phyloP scores from a whole-genome alignment of 2,113 vertebrate species.

The Notothenia rossii region DNA sequence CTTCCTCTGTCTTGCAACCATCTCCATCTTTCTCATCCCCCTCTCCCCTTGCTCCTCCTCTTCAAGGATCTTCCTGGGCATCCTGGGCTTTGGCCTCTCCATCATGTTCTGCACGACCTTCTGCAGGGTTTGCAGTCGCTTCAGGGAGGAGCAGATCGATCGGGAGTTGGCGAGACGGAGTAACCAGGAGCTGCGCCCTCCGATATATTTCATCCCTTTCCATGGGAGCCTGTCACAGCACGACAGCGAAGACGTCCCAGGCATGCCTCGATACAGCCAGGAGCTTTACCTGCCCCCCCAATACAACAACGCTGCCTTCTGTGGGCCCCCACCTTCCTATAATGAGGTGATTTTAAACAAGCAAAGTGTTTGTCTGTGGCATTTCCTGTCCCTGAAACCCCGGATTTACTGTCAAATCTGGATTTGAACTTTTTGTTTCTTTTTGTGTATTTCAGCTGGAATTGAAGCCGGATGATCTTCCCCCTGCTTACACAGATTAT shows the following conservation, averaged over 20 bases:
- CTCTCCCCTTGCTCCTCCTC: not conserved
- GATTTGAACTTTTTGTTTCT: not conserved
- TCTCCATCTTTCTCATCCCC: not conserved
- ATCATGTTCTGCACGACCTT: conserved; percentile 73
- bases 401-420: not conserved
- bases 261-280: conserved; percentile 36
- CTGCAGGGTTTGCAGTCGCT: conserved; percentile 57
- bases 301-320: conserved; percentile 32
- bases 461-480: conserved; percentile 69
- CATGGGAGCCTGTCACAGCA: conserved; percentile 37
- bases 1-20: not conserved
- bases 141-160: conserved; percentile 47
- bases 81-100: conserved; percentile 69
- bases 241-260: conserved; percentile 41
- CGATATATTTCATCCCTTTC: conserved; percentile 77
- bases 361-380: not conserved
- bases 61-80: conserved; percentile 68
- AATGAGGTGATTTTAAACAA: conserved; percentile 59
- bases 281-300: conserved; percentile 39
- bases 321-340: conserved; percentile 70
- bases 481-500: conserved; percentile 68
- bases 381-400: not conserved
- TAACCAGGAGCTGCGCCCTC: not conserved
- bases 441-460: conserved; percentile 63
- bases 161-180: conserved; percentile 29